These are phyloP conservation scores for Carapus acus DNA, from an alignment of 2,797 vertebrate species.

Conservation along the genomic window DNA sequence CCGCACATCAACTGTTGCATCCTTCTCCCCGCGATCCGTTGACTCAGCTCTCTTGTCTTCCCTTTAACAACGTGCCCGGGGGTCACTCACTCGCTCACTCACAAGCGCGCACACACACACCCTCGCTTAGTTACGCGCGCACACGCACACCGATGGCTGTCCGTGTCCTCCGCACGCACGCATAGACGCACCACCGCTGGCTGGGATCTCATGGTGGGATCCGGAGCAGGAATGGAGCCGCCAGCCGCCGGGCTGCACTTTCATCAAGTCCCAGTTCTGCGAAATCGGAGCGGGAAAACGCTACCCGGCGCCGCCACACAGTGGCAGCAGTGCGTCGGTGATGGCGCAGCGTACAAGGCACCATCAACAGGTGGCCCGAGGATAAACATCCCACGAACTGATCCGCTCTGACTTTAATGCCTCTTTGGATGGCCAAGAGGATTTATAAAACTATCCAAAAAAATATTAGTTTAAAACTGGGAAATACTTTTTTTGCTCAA, in stretches of 20 bases:
- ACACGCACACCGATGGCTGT: constrained; percentile 2
- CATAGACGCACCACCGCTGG: constrained; percentile 31
- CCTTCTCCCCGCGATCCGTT: constrained; percentile 62
- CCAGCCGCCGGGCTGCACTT: constrained; percentile 41
- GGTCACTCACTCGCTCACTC: constrained; percentile 50
- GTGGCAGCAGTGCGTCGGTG: constrained; percentile 41
- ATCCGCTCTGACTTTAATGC: too few species aligned
- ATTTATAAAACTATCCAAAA: too few species aligned
- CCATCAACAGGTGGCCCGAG: constrained; percentile 12
- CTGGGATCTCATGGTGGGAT: constrained; percentile 21
- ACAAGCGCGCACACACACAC: constrained; percentile 30
- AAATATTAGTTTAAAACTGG: too few species aligned
- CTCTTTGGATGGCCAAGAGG: too few species aligned
- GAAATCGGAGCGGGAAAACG: constrained; percentile 28
- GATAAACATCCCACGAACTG: too few species aligned
- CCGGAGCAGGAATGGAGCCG: constrained; percentile 6
- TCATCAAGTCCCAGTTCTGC: constrained; percentile 44
- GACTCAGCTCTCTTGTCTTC: constrained; percentile 68
- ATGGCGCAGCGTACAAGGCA: not conserved
- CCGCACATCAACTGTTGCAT: constrained; percentile 65
- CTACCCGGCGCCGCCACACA: constrained; percentile 43
- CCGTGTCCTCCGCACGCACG: not conserved
- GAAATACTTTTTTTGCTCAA: too few species aligned
- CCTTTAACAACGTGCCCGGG: constrained; percentile 62
- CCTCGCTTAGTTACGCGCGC: not conserved